These are phyloP conservation scores for Calonectris borealis DNA, from an alignment of 2,113 vertebrate species.

Conservation along the genomic window DNA sequence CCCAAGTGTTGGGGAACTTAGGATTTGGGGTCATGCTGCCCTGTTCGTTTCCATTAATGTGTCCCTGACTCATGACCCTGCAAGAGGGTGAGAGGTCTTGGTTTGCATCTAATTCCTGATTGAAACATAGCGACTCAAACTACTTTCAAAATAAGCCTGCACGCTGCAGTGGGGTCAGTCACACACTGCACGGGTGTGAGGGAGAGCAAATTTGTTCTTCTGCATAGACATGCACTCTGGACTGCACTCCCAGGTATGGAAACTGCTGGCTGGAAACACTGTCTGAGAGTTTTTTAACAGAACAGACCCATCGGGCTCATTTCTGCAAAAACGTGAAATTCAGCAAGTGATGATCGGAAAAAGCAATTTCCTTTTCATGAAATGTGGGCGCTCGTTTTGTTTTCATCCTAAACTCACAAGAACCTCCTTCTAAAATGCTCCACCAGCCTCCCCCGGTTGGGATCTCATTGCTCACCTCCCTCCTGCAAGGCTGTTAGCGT, in stretches of 20 bases:
- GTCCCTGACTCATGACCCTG: background rate
- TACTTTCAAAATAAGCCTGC: background rate
- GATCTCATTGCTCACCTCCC: background rate
- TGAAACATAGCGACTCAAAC: background rate
- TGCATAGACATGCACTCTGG: background rate
- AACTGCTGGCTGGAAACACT: background rate
- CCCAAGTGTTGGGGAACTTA: background rate
- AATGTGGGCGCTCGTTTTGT: fast-evolving
- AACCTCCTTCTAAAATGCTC: background rate
- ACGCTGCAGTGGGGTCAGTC: background rate
- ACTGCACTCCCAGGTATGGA: background rate
- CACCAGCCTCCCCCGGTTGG: background rate
- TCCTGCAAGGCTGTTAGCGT: background rate
- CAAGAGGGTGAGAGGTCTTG: background rate
- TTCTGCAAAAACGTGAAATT: background rate
- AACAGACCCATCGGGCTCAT: background rate
- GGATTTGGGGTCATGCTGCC: background rate
- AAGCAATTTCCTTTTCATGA: background rate
- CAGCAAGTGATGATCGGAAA: background rate
- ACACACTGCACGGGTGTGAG: background rate
- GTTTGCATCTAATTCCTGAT: background rate
- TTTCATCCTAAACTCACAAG: background rate
- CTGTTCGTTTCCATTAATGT: background rate
- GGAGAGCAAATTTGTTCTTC: background rate
- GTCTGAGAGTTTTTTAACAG: background rate